Base-by-base conservation (phyloP, 2,797 vertebrate species). In the Brachyalestes nurse region DNA sequence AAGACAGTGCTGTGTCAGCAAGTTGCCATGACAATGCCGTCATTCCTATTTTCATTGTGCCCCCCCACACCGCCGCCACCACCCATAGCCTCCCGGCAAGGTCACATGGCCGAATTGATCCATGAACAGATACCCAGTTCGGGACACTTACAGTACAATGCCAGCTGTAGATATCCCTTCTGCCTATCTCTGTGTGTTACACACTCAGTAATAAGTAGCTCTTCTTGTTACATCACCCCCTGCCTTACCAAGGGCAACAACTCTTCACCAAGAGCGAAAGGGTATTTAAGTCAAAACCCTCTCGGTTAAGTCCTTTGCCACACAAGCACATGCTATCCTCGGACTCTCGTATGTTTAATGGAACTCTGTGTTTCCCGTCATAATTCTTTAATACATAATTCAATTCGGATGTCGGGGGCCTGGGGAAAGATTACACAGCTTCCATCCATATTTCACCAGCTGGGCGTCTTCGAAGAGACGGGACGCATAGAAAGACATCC, bases 1-100 rank as follows among this genome's bases (percentile, higher is more conserved):
- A 92, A 93, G 91, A 92, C 92, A 90, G 89, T 92, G 92, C 92
- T 69, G 75, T 82, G 90, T 95, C 93, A 94, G 94, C 94, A 90
- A 82, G 87, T 91, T 87, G 76, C 87, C 82, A 89, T 90, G 86
- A 92, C 91, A 91, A 91, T 92, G 88, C 84, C 5, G 79, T 88
- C 88, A 84, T 86, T 87, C 90, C 87, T 79, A 25, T 10, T 91
- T 92, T 90, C 87, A 91, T 86, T 90, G 89, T 88, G 77, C 90
- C 76, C 84, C 86, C 84, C 79, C 40, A 42, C 40, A 7, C 40
- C 45, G 10, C 45, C 45, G 10, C 45, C 86, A 66, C 34, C 64
- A 66, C 17, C 4, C 64, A 66, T n/a, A 9, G 19, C 38, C 64
- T 42, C 61, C 67, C 25, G 40, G 80, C 84, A 86, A 87, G 88